phyloP scores from a whole-genome alignment of 2,113 vertebrate genomes.

The Athene noctua region DNA sequence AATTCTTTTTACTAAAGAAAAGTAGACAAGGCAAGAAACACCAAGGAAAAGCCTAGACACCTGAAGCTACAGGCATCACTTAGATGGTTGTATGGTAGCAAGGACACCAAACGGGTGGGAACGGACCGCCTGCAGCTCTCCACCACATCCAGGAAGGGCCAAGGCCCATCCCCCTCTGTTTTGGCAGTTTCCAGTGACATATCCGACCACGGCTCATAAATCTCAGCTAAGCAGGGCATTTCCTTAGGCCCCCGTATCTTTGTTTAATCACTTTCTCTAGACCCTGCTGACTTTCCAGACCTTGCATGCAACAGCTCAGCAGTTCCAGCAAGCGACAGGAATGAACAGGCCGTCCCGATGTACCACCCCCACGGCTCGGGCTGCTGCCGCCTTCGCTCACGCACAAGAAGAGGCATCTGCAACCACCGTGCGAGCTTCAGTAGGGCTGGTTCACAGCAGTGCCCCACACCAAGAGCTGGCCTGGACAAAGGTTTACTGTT shows the following conservation, averaged over 20 bases:
- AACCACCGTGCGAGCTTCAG: background rate
- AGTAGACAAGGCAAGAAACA: background rate
- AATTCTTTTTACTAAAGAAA: background rate
- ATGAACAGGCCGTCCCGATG: fast-evolving
- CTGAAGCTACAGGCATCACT: background rate
- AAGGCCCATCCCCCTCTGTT: background rate
- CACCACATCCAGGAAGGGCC: background rate
- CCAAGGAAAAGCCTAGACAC: background rate
- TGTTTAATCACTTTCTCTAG: constrained; percentile 11
- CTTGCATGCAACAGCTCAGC: background rate
- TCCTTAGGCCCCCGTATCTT: background rate
- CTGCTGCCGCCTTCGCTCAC: background rate
- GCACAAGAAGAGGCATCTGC: background rate
- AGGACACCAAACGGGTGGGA: background rate
- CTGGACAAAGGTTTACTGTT: constrained; percentile 29
- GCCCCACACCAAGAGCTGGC: background rate
- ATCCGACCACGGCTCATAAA: background rate
- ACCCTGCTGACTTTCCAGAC: background rate
- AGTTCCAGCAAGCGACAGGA: background rate
- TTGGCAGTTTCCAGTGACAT: background rate
- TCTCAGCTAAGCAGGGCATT: constrained; percentile 32
- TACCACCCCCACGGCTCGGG: background rate
- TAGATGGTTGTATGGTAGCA: background rate
- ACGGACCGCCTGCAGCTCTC: background rate
- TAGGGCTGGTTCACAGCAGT: background rate